Conservation (phyloP, 2,797 vertebrate species). For the Centropyge bicolor region DNA sequence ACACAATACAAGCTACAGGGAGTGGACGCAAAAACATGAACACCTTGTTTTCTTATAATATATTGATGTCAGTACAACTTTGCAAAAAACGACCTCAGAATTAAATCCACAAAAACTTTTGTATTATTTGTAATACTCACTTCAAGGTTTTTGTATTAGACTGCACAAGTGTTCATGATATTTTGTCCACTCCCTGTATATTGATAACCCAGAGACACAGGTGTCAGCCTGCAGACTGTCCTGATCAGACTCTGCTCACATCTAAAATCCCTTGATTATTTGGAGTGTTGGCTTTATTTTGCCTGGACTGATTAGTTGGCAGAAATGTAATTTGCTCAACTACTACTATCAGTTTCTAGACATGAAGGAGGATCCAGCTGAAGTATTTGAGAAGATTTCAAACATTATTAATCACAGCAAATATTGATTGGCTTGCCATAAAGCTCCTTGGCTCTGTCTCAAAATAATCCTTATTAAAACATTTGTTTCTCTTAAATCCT, state of each 20-base stretch:
- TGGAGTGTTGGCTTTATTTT: slow-evolving; percentile 11
- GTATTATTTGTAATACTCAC: slow-evolving; percentile 4
- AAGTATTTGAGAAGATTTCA: slow-evolving; percentile 50
- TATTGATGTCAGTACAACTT: slow-evolving; percentile 1
- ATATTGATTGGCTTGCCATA: slow-evolving; percentile 60
- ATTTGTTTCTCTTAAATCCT: slow-evolving; percentile 70
- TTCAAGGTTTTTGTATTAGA: slow-evolving; percentile 21
- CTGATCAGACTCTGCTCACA: slow-evolving; percentile 12
- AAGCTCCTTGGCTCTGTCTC: slow-evolving; percentile 54
- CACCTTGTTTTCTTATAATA: neutral
- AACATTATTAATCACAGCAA: slow-evolving; percentile 59
- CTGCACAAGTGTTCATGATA: slow-evolving; percentile 22
- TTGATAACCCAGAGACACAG: slow-evolving; percentile 43
- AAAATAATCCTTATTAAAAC: slow-evolving; percentile 57
- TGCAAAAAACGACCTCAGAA: neutral
- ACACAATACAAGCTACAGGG: neutral
- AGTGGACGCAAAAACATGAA: slow-evolving; percentile 37
- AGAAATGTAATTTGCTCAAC: slow-evolving; percentile 22
- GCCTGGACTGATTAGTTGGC: slow-evolving; percentile 28
- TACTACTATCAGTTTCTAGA: slow-evolving; percentile 14
- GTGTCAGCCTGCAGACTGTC: slow-evolving; percentile 21
- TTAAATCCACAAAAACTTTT: neutral
- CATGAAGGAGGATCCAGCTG: slow-evolving; percentile 46
- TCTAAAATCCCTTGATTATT: slow-evolving; percentile 31
- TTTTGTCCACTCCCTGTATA: slow-evolving; percentile 35